Evolutionary conservation across 2,888 invertebrate species (phyloP).

Genomic region (Drosophila anceps): DNA sequence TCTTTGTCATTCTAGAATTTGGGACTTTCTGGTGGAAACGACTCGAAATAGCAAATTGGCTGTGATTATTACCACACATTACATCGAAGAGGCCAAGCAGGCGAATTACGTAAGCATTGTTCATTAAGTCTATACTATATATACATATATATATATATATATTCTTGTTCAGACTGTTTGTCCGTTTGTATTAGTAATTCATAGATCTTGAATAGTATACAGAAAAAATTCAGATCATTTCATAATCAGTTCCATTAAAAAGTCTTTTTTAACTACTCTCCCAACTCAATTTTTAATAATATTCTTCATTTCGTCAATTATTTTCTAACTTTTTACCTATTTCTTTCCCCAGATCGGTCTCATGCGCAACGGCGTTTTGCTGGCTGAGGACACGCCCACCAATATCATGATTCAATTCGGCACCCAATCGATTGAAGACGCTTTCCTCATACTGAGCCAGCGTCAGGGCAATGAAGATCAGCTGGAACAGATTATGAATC

Average conservation of each 20-base stretch:
- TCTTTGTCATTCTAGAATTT: constrained; percentile 88
- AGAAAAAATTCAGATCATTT: no score
- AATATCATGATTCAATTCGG: constrained; percentile 90
- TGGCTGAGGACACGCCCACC: constrained; percentile 94
- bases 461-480: constrained; percentile 85
- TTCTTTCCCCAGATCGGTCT: constrained; percentile 90
- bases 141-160: background rate
- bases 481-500: constrained; percentile 65
- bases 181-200: background rate
- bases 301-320: no score
- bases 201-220: no score
- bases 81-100: constrained; percentile 95
- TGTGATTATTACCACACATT: constrained; percentile 97
- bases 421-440: constrained; percentile 92
- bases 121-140: background rate
- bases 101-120: constrained; percentile 89
- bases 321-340: background rate
- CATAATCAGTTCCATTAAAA: no score
- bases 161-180: background rate
- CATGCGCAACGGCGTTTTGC: constrained; percentile 92
- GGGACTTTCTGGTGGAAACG: constrained; percentile 92
- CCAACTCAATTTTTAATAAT: background rate
- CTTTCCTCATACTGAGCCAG: constrained; percentile 92
- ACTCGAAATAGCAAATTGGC: constrained; percentile 90
- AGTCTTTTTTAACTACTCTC: no score